Evolutionary conservation across 53 echinoderm and acorn worm species (phyloP).

Genomic region (Stichopus horrens): DNA sequence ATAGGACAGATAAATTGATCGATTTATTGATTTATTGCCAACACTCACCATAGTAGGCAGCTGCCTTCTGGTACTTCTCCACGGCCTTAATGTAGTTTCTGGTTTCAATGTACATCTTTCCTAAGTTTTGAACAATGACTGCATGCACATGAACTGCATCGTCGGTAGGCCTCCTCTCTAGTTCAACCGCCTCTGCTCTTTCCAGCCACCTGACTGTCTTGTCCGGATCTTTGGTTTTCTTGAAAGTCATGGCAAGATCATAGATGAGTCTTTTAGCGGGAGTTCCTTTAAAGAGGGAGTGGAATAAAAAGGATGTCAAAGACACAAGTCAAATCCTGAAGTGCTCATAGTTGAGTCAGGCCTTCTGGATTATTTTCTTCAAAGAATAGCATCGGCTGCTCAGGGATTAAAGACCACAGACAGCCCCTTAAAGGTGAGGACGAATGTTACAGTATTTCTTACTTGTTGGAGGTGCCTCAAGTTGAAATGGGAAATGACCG

Average conservation of each 20-base stretch:
- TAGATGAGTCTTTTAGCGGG: slow-evolving; percentile 46
- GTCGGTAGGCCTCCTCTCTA: background rate
- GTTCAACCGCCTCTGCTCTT: background rate
- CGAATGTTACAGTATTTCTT: too few relatives aligned
- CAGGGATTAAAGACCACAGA: too few relatives aligned
- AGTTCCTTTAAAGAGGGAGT: background rate
- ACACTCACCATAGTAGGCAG: slow-evolving; percentile 53
- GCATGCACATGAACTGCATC: slow-evolving; percentile 56
- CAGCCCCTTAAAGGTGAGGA: too few relatives aligned
- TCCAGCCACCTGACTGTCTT: slow-evolving; percentile 51
- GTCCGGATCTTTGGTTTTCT: slow-evolving; percentile 51
- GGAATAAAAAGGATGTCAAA: background rate
- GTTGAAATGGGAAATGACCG: too few relatives aligned
- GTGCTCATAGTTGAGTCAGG: background rate
- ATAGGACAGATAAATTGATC: too few relatives aligned
- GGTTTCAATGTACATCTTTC: slow-evolving; percentile 52
- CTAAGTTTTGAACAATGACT: slow-evolving; percentile 53
- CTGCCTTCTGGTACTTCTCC: slow-evolving; percentile 53
- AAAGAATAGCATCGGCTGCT: too few relatives aligned
- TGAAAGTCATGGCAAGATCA: slow-evolving; percentile 62
- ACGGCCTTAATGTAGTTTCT: slow-evolving; percentile 57
- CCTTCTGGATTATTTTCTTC: too few relatives aligned
- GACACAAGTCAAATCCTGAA: background rate
- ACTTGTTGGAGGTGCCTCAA: too few relatives aligned
- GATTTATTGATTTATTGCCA: background rate